Evolutionary conservation across 2,797 vertebrate genomes (phyloP).

Genomic region (Dromococcyx pavoninus): DNA sequence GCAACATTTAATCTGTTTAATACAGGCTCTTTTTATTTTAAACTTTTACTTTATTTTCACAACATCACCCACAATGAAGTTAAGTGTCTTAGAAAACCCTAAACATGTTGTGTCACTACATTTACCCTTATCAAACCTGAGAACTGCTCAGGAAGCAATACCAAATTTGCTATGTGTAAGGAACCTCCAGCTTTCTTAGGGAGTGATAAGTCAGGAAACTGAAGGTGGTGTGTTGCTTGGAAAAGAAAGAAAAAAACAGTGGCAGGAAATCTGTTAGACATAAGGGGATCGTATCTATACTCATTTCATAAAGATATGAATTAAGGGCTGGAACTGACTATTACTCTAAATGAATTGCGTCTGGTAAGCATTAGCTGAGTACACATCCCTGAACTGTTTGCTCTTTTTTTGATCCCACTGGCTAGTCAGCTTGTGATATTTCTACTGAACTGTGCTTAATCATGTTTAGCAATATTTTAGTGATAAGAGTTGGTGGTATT

Average conservation of each 20-base stretch:
- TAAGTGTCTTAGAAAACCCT: neutral
- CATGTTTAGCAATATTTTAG: slow-evolving; percentile 61
- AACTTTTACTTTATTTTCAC: slow-evolving; percentile 6
- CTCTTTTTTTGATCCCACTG: slow-evolving; percentile 53
- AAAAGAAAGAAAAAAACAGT: neutral
- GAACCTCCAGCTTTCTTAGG: neutral
- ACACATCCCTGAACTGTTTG: slow-evolving; percentile 46
- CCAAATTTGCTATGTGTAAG: neutral
- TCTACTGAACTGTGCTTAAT: slow-evolving; percentile 60
- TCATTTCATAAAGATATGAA: neutral
- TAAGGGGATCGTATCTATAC: neutral
- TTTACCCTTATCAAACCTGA: neutral
- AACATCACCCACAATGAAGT: neutral
- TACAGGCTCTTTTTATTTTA: neutral
- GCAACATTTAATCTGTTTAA: neutral
- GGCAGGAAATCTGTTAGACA: slow-evolving; percentile 19
- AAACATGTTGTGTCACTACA: neutral
- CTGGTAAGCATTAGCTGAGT: slow-evolving; percentile 50
- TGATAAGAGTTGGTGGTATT: slow-evolving; percentile 54
- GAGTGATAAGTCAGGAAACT: neutral
- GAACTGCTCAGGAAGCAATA: slow-evolving; percentile 2
- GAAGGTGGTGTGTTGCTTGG: neutral
- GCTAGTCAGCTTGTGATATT: slow-evolving; percentile 59
- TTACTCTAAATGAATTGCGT: slow-evolving; percentile 46
- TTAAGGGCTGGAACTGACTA: slow-evolving; percentile 41